Evolutionary conservation across 2,888 invertebrate genomes (phyloP), one percentile per base, ranked within the genome.

Genomic region (Drosophila pseudotakahashii): DNA sequence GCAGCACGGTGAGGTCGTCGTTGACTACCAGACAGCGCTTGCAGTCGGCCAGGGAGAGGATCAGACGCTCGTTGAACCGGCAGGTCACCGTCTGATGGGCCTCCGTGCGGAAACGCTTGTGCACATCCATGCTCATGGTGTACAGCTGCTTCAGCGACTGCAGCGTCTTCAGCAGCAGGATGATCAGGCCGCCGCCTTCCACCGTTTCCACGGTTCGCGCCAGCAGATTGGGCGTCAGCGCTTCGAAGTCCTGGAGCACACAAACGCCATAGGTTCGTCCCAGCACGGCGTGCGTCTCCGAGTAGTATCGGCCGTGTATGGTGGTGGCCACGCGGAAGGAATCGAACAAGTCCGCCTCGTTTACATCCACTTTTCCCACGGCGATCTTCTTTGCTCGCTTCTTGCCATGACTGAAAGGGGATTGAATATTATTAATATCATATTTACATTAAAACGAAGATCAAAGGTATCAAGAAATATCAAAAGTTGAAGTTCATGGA

Each of bases 91-190:
- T 96, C 89, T 96, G 95, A 90, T 99, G 97, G 0, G 98, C 96
- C 93, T 99, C 99, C 0, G 99, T 99, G 78, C 99, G 94, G 91
- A 92, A 94, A 92, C 97, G 94, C 75, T 97, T 95, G 93, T 99
- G 99, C 1, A 99, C 98, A 93, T 99, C 99, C 99, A 99, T 99
- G 75, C 96, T 96, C 94, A 99, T 96, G 0, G 99, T 97, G 91
- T 97, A 99, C 4, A 99, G 93, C 91, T 99, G 99, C 89, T 97
- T 95, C 26, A 99, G 93, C 0, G 99, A 99, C 61, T 94, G 94
- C 89, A 99, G 94, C 0, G 96, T 95, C 89, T 96, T 95, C 13
- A 99, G 93, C 7, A 99, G 93, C 70, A 99, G 93, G 52, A 99
- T 95, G 60, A 99, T 94, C 0, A 99, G 93, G n/a, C 98, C 98